Conservation (phyloP, 2,888 invertebrate species). For the Apotomis turbidana region DNA sequence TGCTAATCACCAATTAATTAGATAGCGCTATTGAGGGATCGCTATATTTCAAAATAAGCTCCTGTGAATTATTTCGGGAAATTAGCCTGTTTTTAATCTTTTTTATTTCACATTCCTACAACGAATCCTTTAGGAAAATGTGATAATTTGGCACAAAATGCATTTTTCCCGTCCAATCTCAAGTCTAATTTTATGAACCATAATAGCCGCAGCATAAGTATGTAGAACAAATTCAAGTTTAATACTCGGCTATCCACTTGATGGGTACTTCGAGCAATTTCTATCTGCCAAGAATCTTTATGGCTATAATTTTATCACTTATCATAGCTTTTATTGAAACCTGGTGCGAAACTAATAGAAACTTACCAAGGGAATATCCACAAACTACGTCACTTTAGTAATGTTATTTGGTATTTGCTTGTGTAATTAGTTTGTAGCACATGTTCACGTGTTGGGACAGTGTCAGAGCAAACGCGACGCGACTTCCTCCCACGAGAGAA, state of each 20-base stretch:
- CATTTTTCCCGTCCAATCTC: conserved; percentile 7
- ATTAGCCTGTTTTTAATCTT: too few species aligned
- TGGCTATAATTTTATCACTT: conserved; percentile 55
- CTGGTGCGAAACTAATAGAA: conserved; percentile 51
- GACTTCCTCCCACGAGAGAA: conserved; percentile 57
- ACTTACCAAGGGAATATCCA: conserved; percentile 56
- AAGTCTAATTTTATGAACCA: conserved; percentile 28
- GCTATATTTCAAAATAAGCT: too few species aligned
- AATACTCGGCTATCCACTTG: conserved; percentile 47
- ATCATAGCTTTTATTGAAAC: conserved; percentile 57
- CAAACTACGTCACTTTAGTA: conserved; percentile 48
- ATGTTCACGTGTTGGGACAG: conserved; percentile 49
- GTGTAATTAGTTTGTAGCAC: conserved; percentile 52
- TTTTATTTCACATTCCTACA: background rate
- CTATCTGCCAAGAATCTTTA: conserved; percentile 59
- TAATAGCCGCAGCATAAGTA: conserved; percentile 36
- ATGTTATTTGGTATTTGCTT: conserved; percentile 40
- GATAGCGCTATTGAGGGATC: too few species aligned
- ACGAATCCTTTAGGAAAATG: background rate
- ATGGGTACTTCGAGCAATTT: conserved; percentile 50
- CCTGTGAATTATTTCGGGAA: too few species aligned
- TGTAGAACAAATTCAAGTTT: conserved; percentile 44
- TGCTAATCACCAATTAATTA: too few species aligned
- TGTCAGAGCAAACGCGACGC: conserved; percentile 53
- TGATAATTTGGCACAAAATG: background rate